phyloP scores from a whole-genome alignment of 2,113 vertebrate species.

The Rhinolophus ferrumequinum region DNA sequence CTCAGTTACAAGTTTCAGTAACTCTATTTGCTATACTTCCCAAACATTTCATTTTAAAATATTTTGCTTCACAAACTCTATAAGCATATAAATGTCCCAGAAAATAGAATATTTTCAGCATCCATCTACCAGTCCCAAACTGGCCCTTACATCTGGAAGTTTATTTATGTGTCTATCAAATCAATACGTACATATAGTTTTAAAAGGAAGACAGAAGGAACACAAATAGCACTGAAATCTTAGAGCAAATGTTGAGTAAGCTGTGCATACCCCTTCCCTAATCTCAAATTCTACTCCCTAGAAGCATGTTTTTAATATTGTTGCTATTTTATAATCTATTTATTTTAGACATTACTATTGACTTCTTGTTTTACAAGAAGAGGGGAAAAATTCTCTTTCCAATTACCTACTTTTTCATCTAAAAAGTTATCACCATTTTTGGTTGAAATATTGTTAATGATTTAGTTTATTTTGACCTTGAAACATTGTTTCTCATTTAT shows the following conservation, averaged over 20 bases:
- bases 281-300: not conserved
- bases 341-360: not conserved
- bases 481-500: not conserved
- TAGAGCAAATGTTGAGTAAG: not conserved
- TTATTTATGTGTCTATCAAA: not conserved
- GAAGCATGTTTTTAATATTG: not conserved
- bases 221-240: not conserved
- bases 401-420: not conserved
- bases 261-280: not conserved
- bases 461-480: not conserved
- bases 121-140: not conserved
- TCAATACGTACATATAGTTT: not conserved
- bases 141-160: not conserved
- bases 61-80: not conserved
- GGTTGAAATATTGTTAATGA: not conserved
- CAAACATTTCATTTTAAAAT: constrained; percentile 15
- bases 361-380: not conserved
- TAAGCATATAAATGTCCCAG: not conserved
- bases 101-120: not conserved
- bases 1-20: not conserved
- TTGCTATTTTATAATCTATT: not conserved
- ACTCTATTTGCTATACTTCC: not conserved
- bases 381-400: not conserved
- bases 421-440: not conserved
- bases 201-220: not conserved